Conservation (phyloP, 2,888 invertebrate genomes). For the Crocallis elinguaria region DNA sequence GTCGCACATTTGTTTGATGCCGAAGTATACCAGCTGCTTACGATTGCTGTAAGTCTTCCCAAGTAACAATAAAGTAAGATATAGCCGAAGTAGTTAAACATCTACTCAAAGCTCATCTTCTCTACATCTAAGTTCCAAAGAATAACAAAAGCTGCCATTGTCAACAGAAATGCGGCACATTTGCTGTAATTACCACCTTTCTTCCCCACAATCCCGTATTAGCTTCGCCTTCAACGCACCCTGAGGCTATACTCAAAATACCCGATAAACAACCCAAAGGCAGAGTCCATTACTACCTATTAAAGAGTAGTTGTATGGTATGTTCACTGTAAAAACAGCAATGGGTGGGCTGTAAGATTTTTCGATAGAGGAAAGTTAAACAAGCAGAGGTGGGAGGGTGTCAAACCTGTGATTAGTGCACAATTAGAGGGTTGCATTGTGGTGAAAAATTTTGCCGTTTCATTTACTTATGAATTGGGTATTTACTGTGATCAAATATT, state of each 20-base stretch:
- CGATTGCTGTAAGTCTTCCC: background rate
- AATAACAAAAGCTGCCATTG: conserved; percentile 51
- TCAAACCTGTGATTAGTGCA: conserved; percentile 80
- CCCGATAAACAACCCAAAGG: background rate
- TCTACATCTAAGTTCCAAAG: conserved; percentile 12
- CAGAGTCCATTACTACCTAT: conserved; percentile 44
- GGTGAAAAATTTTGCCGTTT: conserved; percentile 57
- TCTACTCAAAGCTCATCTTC: background rate
- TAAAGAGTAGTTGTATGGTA: background rate
- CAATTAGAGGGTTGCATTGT: conserved; percentile 74
- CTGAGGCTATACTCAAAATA: conserved; percentile 38
- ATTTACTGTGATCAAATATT: conserved; percentile 37
- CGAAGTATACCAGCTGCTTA: too few relatives aligned
- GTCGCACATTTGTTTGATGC: too few relatives aligned
- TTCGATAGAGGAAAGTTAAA: background rate
- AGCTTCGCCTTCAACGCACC: conserved; percentile 61
- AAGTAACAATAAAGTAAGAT: too few relatives aligned
- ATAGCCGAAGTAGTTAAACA: too few relatives aligned
- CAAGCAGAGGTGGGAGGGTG: conserved; percentile 55
- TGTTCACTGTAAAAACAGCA: conserved; percentile 29
- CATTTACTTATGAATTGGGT: conserved; percentile 44
- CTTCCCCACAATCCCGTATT: conserved; percentile 74
- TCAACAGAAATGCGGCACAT: conserved; percentile 72
- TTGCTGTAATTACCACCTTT: conserved; percentile 76
- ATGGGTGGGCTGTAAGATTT: conserved; percentile 34